Base-by-base conservation (phyloP, 2,113 vertebrate species). In the Prunella fulvescens region DNA sequence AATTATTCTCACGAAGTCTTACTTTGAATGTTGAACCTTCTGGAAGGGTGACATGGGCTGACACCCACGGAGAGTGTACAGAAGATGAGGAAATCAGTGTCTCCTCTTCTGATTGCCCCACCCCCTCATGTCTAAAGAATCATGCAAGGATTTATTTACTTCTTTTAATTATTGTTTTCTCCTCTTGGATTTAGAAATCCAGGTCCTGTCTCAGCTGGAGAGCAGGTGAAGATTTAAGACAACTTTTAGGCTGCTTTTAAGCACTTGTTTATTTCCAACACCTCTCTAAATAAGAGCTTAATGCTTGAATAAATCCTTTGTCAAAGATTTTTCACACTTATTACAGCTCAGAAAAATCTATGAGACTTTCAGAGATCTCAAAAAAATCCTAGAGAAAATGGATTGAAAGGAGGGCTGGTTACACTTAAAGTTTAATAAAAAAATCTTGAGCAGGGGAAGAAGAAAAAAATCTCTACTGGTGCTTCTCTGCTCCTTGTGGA, bases 161-260 rank as follows among this genome's bases (percentile, higher is more conserved):
- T 25, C 10, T 51, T 67, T 31, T 31, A 64, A 64, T 82, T 85
- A 74, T 3, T 84, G 50, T 66, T 93, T 80, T 60, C 25, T 81
- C 17, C 29, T 78, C 33, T 42, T 92, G 88, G 84, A 42, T 95
- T 84, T 81, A 65, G 84, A 91, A 95, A 90, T 91, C 58, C 62
- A 88, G 50, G 39, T 62, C 12, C 40, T 71, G 31, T 47, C 39
- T 78, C 29, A n/a, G 28, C 58, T 82, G 81, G 45, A 64, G 53
- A 94, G 67, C 24, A 56, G 26, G 26, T 60, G 35, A 81, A 61
- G 8, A 35, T 61, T 25, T 45, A 76, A 67, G 66, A 35, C 1
- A 17, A 24, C 39, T 81, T 95, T 60, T 10, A 45, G 67, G 23
- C 31, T 82, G 79, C 76, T 72, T 72, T 77, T 62, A 45, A 70